phyloP scores from a whole-genome alignment of 2,888 invertebrate genomes.

The Congeria kusceri region DNA sequence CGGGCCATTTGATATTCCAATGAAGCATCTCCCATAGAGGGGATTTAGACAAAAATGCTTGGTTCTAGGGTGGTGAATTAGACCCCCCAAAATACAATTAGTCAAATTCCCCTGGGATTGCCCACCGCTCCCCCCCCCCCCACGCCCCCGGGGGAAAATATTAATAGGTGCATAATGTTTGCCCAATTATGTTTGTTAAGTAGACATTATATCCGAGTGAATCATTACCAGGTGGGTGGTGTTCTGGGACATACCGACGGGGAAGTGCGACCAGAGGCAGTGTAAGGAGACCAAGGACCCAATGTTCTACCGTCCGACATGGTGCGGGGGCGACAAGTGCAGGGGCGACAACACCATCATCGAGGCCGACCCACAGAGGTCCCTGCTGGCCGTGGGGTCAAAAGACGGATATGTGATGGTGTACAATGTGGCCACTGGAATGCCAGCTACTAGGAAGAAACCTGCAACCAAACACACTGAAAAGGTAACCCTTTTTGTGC shows the following conservation, averaged over 20 bases:
- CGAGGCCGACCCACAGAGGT: conserved; percentile 59
- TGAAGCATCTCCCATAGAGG: too few relatives aligned
- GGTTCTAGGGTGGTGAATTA: too few relatives aligned
- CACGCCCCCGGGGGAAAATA: too few relatives aligned
- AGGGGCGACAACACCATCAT: conserved; percentile 63
- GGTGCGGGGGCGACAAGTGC: conserved; percentile 60
- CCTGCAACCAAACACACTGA: conserved; percentile 73
- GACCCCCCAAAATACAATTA: too few relatives aligned
- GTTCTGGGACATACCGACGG: conserved; percentile 80
- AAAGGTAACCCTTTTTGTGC: conserved; percentile 67
- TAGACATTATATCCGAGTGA: too few relatives aligned
- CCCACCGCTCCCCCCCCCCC: too few relatives aligned
- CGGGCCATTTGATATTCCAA: too few relatives aligned
- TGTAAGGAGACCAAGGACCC: conserved; percentile 53
- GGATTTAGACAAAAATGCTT: too few relatives aligned
- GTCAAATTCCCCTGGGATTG: too few relatives aligned
- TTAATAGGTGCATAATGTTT: too few relatives aligned
- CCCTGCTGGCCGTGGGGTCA: conserved; percentile 69
- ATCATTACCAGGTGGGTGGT: conserved; percentile 71
- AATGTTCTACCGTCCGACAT: conserved; percentile 75
- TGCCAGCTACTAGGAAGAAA: conserved; percentile 65
- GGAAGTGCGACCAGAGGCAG: conserved; percentile 76
- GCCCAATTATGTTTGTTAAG: too few relatives aligned
- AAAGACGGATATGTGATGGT: conserved; percentile 78
- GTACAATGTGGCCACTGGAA: conserved; percentile 69